Evolutionary conservation across 2,888 invertebrate genomes (phyloP).

Genomic region (Emesis russula): DNA sequence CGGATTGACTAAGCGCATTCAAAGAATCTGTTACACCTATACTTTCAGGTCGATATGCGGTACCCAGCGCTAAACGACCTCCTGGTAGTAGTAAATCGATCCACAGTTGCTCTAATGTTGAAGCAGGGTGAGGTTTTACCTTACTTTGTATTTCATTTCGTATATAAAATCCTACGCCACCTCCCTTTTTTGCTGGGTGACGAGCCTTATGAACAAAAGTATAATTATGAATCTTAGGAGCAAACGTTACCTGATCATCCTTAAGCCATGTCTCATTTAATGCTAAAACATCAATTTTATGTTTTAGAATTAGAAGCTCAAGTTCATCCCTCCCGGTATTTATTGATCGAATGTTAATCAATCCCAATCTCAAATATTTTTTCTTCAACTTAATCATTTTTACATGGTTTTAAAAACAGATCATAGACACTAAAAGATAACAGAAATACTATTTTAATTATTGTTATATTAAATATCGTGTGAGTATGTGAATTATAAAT

Average conservation of each 20-base stretch:
- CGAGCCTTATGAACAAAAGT: slow-evolving; percentile 9
- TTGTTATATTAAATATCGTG: too few relatives aligned
- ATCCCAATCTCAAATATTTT: neutral
- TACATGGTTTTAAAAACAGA: neutral
- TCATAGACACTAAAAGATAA: neutral
- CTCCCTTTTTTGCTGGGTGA: neutral
- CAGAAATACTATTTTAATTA: too few relatives aligned
- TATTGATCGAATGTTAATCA: neutral
- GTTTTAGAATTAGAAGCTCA: neutral
- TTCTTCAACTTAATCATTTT: neutral
- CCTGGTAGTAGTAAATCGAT: slow-evolving; percentile 50
- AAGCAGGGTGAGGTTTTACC: slow-evolving; percentile 28
- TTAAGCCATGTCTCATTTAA: slow-evolving; percentile 19
- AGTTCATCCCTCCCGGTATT: slow-evolving; percentile 4
- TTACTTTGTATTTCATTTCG: neutral
- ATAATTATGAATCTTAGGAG: neutral
- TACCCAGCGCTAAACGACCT: slow-evolving; percentile 44
- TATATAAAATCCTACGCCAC: neutral
- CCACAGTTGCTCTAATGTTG: slow-evolving; percentile 71
- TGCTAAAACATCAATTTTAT: neutral
- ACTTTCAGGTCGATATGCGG: slow-evolving; percentile 58
- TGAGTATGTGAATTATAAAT: too few relatives aligned
- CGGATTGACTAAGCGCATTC: slow-evolving; percentile 61
- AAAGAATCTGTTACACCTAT: slow-evolving; percentile 40
- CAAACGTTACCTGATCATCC: neutral